A percentile compares a stretch with the other conserved stretches of the same genome.
These are phyloP conservation scores for Melieria omissa DNA, from an alignment of 2,888 invertebrate genomes.

Conservation along the genomic window DNA sequence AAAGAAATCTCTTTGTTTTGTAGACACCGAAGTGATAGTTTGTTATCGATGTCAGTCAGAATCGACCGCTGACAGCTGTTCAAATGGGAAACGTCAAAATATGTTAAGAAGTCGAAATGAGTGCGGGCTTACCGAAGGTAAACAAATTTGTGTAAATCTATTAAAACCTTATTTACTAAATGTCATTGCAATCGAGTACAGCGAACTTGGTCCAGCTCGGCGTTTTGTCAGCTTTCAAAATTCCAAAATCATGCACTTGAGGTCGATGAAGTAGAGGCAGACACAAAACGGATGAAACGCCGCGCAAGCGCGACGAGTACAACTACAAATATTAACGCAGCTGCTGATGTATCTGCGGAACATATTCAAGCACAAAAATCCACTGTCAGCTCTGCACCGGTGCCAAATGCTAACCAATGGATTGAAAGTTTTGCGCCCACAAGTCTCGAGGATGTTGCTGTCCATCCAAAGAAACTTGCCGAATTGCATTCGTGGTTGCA, in stretches of 20 bases:
- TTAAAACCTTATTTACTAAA: neutral
- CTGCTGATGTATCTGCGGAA: neutral
- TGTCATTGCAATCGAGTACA: neutral
- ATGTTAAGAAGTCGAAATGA: conserved; percentile 11
- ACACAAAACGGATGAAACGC: neutral
- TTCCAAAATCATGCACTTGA: neutral
- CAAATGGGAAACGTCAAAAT: neutral
- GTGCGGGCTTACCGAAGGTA: conserved; percentile 18
- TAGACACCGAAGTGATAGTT: too few relatives aligned
- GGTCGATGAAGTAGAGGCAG: neutral
- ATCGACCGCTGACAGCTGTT: neutral
- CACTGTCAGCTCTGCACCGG: neutral
- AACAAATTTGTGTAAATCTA: neutral
- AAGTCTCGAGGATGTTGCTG: conserved; percentile 74
- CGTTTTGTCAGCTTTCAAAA: conserved; percentile 11
- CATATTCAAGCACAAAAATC: neutral
- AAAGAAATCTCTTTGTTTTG: too few relatives aligned
- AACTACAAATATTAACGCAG: neutral
- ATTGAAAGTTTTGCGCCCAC: conserved; percentile 73
- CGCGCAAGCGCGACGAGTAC: neutral
- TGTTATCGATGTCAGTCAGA: too few relatives aligned
- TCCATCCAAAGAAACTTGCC: conserved; percentile 79
- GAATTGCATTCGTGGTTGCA: conserved; percentile 78
- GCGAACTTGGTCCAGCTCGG: conserved; percentile 23
- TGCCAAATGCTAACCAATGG: conserved; percentile 67